Evolutionary conservation across 1,140 invertebrate species (phyloP).

Genomic region (Lucilia sericata): DNA sequence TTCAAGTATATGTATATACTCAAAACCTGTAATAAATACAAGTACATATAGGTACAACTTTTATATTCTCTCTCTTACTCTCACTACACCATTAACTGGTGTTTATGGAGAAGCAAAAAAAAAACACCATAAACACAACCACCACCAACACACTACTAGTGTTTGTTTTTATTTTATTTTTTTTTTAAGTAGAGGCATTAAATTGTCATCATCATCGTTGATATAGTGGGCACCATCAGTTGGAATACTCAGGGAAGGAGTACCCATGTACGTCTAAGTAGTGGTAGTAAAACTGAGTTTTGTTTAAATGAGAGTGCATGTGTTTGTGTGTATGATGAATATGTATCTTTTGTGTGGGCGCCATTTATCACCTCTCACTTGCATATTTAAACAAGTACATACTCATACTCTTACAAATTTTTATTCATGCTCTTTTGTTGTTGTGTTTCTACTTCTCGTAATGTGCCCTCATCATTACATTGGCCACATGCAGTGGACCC

Average conservation of each 20-base stretch:
- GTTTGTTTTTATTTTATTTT: no score
- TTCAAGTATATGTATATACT: neutral
- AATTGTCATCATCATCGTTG: slow-evolving; percentile 32
- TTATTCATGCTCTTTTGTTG: slow-evolving; percentile 6
- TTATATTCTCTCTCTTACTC: slow-evolving; percentile 18
- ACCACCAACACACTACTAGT: neutral
- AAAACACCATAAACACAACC: slow-evolving; percentile 34
- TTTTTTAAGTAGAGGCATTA: neutral
- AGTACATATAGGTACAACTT: neutral
- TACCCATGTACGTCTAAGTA: neutral
- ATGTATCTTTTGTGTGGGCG: slow-evolving; percentile 21
- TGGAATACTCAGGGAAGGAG: neutral
- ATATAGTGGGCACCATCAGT: slow-evolving; percentile 12
- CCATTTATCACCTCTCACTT: slow-evolving; percentile 38
- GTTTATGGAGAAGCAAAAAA: neutral
- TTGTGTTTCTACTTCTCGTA: neutral
- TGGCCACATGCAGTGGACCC: slow-evolving; percentile 28
- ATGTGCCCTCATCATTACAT: slow-evolving; percentile 33
- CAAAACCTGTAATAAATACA: slow-evolving; percentile 1
- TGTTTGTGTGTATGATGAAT: neutral
- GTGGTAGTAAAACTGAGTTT: neutral
- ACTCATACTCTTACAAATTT: neutral
- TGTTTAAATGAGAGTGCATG: neutral
- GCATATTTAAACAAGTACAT: slow-evolving; percentile 5
- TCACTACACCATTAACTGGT: neutral